These are phyloP conservation scores for Manis crassicaudata DNA, from an alignment of 2,797 vertebrate species.

Conservation along the genomic window DNA sequence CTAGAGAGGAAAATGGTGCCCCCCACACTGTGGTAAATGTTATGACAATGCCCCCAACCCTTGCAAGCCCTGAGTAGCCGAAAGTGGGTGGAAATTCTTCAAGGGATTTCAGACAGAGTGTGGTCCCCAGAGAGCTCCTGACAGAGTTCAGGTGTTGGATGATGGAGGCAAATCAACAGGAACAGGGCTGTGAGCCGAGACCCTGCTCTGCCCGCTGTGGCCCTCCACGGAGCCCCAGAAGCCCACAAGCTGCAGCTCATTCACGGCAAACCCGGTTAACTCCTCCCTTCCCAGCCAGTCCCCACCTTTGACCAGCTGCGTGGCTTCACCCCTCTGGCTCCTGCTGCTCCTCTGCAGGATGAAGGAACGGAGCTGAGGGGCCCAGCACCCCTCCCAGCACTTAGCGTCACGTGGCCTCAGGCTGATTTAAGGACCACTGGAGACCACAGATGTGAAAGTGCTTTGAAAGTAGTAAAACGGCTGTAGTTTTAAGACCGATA, in stretches of 20 bases:
- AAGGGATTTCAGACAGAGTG: neutral
- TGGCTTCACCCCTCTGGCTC: neutral
- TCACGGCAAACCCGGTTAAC: too few relatives aligned
- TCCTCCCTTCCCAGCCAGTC: neutral
- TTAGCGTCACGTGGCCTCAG: accelerated
- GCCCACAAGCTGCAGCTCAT: neutral
- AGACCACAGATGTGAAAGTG: neutral
- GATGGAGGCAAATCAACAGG: too few relatives aligned
- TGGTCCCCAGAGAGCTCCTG: neutral
- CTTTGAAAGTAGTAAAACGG: neutral
- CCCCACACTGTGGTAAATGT: neutral
- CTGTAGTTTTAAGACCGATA: neutral
- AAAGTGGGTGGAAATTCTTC: neutral
- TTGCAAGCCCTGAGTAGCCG: too few relatives aligned
- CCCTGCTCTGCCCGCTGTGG: neutral
- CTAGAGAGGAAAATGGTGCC: neutral
- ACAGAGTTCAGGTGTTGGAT: neutral
- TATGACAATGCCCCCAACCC: neutral
- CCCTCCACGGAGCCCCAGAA: too few relatives aligned
- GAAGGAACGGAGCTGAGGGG: neutral
- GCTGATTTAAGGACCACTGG: neutral
- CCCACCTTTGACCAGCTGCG: neutral
- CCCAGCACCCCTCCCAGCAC: accelerated
- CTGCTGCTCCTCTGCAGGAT: neutral
- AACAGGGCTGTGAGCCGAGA: neutral